Evolutionary conservation across 2,113 vertebrate species (phyloP).

Genomic region (Hirundichthys speculiger): DNA sequence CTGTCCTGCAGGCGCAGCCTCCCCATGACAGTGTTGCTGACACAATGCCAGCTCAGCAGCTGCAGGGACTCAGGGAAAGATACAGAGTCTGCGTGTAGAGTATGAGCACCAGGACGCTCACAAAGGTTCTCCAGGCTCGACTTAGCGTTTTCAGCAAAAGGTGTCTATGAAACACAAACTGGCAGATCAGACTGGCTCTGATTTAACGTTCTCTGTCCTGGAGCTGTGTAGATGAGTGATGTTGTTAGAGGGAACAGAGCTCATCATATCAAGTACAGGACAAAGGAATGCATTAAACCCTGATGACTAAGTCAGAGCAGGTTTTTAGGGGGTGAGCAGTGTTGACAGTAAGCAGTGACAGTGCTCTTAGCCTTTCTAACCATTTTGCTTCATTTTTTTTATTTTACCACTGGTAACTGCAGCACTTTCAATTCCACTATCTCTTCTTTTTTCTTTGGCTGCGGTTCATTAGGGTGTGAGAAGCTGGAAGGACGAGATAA

Average conservation of each 20-base stretch:
- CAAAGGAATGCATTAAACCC: neutral
- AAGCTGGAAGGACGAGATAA: slow-evolving; percentile 59
- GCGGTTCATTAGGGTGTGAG: neutral
- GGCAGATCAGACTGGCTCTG: slow-evolving; percentile 15
- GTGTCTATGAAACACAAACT: slow-evolving; percentile 19
- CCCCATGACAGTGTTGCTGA: slow-evolving; percentile 65
- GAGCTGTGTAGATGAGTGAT: slow-evolving; percentile 33
- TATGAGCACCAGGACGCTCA: neutral
- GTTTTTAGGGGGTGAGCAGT: neutral
- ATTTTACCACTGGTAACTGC: no score
- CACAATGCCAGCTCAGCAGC: slow-evolving; percentile 71
- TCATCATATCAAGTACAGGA: neutral
- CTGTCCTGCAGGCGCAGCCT: slow-evolving; percentile 45
- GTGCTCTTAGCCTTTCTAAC: neutral
- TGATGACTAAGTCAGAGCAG: no score
- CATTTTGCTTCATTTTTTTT: no score
- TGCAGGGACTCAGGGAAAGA: slow-evolving; percentile 15
- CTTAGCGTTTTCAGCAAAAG: neutral
- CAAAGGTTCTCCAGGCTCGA: slow-evolving; percentile 5
- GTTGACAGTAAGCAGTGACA: neutral
- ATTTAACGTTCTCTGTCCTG: slow-evolving; percentile 5
- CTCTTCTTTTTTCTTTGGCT: slow-evolving; percentile 16
- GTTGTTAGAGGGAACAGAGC: no score
- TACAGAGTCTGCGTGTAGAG: slow-evolving; percentile 13
- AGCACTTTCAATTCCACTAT: slow-evolving; percentile 8